These are phyloP conservation scores for Thrips palmi DNA, from an alignment of 1,140 invertebrate genomes.

Conservation along the genomic window DNA sequence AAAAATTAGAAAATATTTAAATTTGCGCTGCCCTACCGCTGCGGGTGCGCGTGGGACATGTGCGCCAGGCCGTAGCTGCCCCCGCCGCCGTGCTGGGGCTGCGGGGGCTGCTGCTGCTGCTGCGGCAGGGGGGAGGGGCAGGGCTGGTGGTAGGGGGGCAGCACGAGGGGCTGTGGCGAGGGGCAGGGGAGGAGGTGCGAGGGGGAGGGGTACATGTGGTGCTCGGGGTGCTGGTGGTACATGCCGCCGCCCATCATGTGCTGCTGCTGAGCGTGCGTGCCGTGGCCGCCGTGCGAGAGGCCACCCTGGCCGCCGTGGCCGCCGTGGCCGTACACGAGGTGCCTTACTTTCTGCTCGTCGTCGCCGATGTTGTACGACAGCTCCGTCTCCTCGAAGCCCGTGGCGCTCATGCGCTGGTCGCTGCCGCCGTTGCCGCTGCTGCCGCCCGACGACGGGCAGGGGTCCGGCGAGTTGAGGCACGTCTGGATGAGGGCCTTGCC, in stretches of 20 bases:
- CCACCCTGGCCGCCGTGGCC: slow-evolving; percentile 30
- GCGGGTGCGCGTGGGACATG: slow-evolving; percentile 44
- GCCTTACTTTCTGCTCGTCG: slow-evolving; percentile 90
- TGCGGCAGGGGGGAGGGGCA: slow-evolving; percentile 38
- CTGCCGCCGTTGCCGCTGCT: slow-evolving; percentile 42
- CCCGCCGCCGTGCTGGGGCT: no score
- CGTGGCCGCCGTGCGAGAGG: slow-evolving; percentile 37
- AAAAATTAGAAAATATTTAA: no score
- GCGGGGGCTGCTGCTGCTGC: slow-evolving; percentile 31
- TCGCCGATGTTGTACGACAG: slow-evolving; percentile 89
- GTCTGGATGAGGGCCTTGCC: slow-evolving; percentile 97
- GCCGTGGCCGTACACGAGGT: slow-evolving; percentile 60
- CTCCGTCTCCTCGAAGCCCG: slow-evolving; percentile 96
- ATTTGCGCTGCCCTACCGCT: no score
- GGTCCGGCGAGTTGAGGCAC: slow-evolving; percentile 94
- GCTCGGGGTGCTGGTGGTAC: slow-evolving; percentile 34
- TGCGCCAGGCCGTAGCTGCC: no score
- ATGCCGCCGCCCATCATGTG: slow-evolving; percentile 21
- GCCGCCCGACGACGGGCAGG: slow-evolving; percentile 47
- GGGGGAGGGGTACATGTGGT: slow-evolving; percentile 35
- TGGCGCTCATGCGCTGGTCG: slow-evolving; percentile 94
- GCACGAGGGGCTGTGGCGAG: slow-evolving; percentile 30
- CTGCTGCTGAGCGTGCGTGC: slow-evolving; percentile 19
- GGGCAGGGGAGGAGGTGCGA: slow-evolving; percentile 40
- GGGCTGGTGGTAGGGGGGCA: slow-evolving; percentile 30